Evolutionary conservation across 2,113 vertebrate genomes (phyloP).

Genomic region (Centropus unirufus): DNA sequence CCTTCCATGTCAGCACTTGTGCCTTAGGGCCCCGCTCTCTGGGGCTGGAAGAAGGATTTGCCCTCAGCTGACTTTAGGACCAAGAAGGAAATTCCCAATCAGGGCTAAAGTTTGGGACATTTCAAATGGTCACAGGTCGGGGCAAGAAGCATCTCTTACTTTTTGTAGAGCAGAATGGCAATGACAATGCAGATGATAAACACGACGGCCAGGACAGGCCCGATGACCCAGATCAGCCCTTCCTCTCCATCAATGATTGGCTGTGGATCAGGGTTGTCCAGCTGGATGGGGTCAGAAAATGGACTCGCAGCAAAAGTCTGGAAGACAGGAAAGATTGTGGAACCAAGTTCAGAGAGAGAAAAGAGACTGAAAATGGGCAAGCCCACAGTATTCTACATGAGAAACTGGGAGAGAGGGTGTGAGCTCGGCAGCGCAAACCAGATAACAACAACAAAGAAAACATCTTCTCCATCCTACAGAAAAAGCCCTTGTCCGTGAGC

Average conservation of each 20-base stretch:
- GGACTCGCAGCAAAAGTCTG: conserved; percentile 93
- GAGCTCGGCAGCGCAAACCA: not conserved
- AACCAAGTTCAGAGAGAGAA: not conserved
- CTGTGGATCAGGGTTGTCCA: conserved; percentile 84
- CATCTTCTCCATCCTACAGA: not conserved
- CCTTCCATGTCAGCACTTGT: not conserved
- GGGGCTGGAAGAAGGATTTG: not conserved
- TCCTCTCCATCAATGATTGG: conserved; percentile 91
- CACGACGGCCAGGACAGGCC: conserved; percentile 94
- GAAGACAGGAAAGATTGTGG: not conserved
- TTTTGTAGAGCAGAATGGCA: conserved; percentile 97
- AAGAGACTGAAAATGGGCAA: not conserved
- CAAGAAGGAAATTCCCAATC: not conserved
- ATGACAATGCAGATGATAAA: conserved; percentile 99
- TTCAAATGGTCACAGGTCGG: not conserved
- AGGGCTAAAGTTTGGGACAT: not conserved
- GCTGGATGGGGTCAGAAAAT: conserved; percentile 89
- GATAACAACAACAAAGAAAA: not conserved
- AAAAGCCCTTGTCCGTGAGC: not conserved
- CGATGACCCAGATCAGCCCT: conserved; percentile 98
- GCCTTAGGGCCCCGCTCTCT: not conserved
- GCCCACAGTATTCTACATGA: not conserved
- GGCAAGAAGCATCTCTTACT: conserved; percentile 81
- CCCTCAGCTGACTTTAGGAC: not conserved
- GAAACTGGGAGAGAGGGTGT: not conserved